These are phyloP conservation scores for Drosophila paranaensis DNA, from an alignment of 2,888 invertebrate genomes.

Conservation along the genomic window DNA sequence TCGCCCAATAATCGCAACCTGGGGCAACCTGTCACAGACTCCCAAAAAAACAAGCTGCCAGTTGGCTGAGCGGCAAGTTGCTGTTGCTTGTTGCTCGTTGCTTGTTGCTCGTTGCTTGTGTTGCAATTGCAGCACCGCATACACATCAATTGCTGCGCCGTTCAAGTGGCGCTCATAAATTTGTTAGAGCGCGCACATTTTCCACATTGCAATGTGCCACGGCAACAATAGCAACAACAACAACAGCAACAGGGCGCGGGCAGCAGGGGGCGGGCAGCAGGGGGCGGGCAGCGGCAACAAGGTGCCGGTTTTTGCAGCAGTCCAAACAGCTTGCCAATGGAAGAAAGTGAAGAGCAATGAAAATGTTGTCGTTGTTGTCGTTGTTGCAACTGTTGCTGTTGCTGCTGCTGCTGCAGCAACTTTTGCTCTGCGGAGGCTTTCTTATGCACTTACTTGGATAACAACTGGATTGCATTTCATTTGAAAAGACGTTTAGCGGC, in stretches of 20 bases:
- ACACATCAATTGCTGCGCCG: constrained; percentile 40
- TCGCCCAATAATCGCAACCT: constrained; percentile 54
- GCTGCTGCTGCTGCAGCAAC: constrained; percentile 25
- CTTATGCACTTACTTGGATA: constrained; percentile 62
- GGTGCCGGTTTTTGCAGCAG: constrained; percentile 47
- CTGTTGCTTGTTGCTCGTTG: constrained; percentile 24
- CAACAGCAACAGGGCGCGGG: too few species aligned
- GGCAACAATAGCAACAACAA: constrained; percentile 10
- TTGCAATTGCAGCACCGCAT: constrained; percentile 44
- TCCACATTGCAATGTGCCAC: constrained; percentile 68
- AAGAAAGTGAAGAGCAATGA: constrained; percentile 77
- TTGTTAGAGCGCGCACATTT: constrained; percentile 72
- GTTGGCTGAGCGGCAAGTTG: background rate
- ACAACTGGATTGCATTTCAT: constrained; percentile 75
- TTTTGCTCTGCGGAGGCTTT: constrained; percentile 57
- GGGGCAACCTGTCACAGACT: constrained; percentile 52
- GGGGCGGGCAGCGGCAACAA: constrained; percentile 4
- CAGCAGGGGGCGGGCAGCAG: constrained; percentile 4
- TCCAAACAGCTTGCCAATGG: constrained; percentile 37
- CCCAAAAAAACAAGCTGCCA: constrained; percentile 37
- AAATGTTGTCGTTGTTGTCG: constrained; percentile 58
- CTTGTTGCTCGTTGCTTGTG: constrained; percentile 29
- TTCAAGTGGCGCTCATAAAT: constrained; percentile 73
- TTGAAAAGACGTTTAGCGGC: constrained; percentile 73
- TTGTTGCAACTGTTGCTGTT: constrained; percentile 24